Conservation (phyloP, 1,140 invertebrate genomes). For the Chelonus insularis region DNA sequence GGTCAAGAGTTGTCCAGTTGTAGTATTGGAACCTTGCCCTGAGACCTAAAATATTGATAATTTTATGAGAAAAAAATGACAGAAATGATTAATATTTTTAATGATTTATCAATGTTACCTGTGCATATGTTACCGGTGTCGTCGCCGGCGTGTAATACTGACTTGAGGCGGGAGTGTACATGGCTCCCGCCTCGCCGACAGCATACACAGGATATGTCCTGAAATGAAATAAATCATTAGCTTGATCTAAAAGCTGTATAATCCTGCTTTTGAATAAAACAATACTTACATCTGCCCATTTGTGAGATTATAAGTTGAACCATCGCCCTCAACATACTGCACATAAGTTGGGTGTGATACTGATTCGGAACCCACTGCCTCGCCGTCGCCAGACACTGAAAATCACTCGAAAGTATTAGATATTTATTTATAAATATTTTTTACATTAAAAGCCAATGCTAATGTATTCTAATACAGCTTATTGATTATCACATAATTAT, state of each 20-base stretch:
- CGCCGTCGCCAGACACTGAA: slow-evolving; percentile 60
- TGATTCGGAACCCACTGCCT: slow-evolving; percentile 61
- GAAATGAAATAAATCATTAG: slow-evolving; percentile 18
- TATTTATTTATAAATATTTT: too few relatives aligned
- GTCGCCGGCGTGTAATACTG: slow-evolving; percentile 67
- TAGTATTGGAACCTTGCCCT: slow-evolving; percentile 58
- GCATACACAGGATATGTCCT: slow-evolving; percentile 86
- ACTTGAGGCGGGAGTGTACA: slow-evolving; percentile 70
- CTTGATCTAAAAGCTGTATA: slow-evolving; percentile 1
- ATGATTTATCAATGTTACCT: too few relatives aligned
- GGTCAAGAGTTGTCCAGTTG: slow-evolving; percentile 62
- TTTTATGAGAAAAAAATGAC: too few relatives aligned
- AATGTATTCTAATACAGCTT: too few relatives aligned
- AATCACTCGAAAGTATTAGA: slow-evolving; percentile 36
- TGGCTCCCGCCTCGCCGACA: slow-evolving; percentile 73
- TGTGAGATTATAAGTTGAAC: slow-evolving; percentile 69
- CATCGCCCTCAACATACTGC: slow-evolving; percentile 73
- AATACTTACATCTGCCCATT: slow-evolving; percentile 67
- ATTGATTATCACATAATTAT: too few relatives aligned
- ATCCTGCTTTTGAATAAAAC: background rate
- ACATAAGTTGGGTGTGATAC: slow-evolving; percentile 68
- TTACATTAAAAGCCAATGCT: too few relatives aligned
- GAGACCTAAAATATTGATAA: slow-evolving; percentile 52
- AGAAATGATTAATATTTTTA: too few relatives aligned
- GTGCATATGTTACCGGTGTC: slow-evolving; percentile 62